These are phyloP conservation scores for Polyploca ridens DNA, from an alignment of 2,888 invertebrate species.

Conservation along the genomic window DNA sequence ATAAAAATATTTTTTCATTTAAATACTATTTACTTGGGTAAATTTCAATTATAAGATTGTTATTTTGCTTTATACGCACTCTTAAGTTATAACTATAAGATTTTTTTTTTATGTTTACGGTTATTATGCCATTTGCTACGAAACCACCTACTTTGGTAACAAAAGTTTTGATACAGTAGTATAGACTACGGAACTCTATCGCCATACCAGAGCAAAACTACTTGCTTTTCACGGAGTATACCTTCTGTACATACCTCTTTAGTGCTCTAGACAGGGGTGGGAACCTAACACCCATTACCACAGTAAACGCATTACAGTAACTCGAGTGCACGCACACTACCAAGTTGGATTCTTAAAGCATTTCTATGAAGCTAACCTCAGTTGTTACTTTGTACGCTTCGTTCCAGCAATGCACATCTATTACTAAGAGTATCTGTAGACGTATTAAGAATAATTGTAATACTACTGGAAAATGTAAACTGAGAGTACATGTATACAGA, in stretches of 20 bases:
- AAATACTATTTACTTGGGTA: no score
- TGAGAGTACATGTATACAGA: neutral
- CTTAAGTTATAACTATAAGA: no score
- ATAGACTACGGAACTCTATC: no score
- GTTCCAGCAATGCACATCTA: neutral
- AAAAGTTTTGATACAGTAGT: no score
- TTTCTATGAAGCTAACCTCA: constrained; percentile 1
- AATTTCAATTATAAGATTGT: no score
- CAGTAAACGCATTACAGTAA: constrained; percentile 7
- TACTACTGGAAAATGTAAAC: neutral
- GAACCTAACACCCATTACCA: neutral
- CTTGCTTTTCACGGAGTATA: neutral
- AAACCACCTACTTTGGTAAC: no score
- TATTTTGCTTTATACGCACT: no score
- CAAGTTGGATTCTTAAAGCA: neutral
- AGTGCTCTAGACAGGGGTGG: neutral
- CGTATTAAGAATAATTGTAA: neutral
- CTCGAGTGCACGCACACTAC: neutral
- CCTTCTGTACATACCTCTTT: neutral
- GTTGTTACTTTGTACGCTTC: neutral
- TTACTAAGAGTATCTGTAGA: neutral
- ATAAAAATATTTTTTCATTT: no score
- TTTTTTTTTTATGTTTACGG: no score
- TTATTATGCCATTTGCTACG: no score
- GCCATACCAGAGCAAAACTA: no score